A percentile compares a stretch with the other conserved stretches of the same genome.
Conservation (phyloP, 2,888 invertebrate genomes). For the Leucozona laternaria region DNA sequence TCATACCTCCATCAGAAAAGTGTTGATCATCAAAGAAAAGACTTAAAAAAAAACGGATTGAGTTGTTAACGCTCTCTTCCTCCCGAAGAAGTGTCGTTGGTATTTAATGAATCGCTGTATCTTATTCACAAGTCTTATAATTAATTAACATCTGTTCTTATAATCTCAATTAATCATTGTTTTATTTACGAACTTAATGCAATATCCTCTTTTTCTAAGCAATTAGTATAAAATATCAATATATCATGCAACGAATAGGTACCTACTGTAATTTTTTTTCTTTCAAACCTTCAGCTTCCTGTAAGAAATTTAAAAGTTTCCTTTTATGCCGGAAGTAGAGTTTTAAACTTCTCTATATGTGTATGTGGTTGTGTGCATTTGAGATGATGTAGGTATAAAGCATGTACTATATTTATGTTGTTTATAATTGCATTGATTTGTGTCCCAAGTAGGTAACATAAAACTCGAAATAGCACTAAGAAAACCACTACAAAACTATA, state of each 20-base stretch:
- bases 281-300: not conserved
- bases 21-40: too few relatives aligned
- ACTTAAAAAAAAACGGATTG: too few relatives aligned
- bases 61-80: too few relatives aligned
- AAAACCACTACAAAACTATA: slow-evolving; percentile 38
- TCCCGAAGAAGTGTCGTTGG: too few relatives aligned
- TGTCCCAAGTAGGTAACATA: slow-evolving; percentile 5
- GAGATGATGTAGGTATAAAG: not conserved
- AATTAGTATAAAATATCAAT: not conserved
- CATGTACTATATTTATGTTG: not conserved
- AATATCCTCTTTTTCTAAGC: not conserved
- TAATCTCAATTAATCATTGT: not conserved
- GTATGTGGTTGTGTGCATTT: not conserved
- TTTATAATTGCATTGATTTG: slow-evolving; percentile 35
- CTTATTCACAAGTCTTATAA: not conserved
- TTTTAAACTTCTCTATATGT: not conserved
- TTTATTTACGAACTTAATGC: not conserved
- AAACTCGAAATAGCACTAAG: slow-evolving; percentile 2
- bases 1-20: too few relatives aligned
- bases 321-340: slow-evolving; percentile 5
- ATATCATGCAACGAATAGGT: not conserved
- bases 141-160: not conserved
- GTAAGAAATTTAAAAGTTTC: slow-evolving; percentile 12
- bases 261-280: not conserved
- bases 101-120: too few relatives aligned